Percentiles rank a stretch among this genome's conserved stretches.
phyloP scores from a whole-genome alignment of 2,113 vertebrate species.

The Oryzias celebensis region DNA sequence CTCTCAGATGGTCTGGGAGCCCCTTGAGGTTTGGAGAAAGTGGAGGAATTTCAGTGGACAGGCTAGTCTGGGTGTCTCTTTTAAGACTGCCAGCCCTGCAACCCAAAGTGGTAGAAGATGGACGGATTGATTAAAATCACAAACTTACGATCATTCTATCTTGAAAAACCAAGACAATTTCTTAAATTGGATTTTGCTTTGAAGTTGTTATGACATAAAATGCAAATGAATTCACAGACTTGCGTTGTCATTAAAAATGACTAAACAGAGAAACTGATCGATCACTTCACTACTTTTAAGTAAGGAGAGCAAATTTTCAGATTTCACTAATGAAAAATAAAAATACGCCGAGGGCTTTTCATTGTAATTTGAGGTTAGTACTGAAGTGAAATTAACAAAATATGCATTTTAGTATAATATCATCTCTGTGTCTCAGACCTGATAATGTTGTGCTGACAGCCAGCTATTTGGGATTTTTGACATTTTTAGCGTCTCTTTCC shows the following conservation, averaged over 20 bases:
- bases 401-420: constrained; percentile 18
- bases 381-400: constrained; percentile 16
- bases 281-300: constrained; percentile 50
- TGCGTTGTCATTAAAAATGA: constrained; percentile 9
- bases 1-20: too few species aligned
- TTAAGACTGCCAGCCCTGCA: too few species aligned
- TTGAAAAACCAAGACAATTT: too few species aligned
- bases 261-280: constrained; percentile 27
- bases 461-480: constrained; percentile 55
- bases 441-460: constrained; percentile 55
- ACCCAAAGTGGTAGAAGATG: too few species aligned
- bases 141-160: too few species aligned
- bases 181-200: too few species aligned
- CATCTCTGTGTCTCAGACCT: constrained; percentile 38
- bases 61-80: too few species aligned
- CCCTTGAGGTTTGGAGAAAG: too few species aligned
- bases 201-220: too few species aligned
- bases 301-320: constrained; percentile 26
- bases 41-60: too few species aligned
- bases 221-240: too few species aligned
- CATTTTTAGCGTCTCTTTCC: constrained; percentile 31
- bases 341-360: constrained; percentile 10
- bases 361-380: constrained; percentile 6
- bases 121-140: too few species aligned
- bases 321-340: constrained; percentile 30